A percentile compares a stretch with the other conserved stretches of the same genome.
These are phyloP conservation scores for Helarctos malayanus DNA, from an alignment of 2,797 vertebrate species.

Conservation along the genomic window DNA sequence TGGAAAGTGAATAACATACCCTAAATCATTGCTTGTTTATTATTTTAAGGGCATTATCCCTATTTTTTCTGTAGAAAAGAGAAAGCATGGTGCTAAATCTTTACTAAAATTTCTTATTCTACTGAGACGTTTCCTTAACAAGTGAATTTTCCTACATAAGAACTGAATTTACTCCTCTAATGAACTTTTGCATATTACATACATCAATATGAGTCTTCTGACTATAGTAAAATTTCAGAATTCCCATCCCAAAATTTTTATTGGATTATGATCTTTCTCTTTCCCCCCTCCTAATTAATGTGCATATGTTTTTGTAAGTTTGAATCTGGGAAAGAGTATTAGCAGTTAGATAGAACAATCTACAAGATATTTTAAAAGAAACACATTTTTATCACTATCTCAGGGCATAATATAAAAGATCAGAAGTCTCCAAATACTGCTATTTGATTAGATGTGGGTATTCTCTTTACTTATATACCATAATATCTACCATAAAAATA, in stretches of 20 bases:
- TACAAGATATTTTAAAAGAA: background rate
- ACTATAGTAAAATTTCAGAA: background rate
- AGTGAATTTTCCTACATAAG: background rate
- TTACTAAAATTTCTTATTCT: background rate
- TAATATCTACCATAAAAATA: background rate
- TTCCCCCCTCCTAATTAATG: background rate
- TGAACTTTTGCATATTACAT: conserved; percentile 54
- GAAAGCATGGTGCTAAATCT: background rate
- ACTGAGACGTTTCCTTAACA: background rate
- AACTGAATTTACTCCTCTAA: rapidly evolving
- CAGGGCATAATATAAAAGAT: background rate
- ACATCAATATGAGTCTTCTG: background rate
- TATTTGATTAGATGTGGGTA: background rate
- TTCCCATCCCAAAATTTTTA: background rate
- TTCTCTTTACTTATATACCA: background rate
- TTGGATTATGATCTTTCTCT: background rate
- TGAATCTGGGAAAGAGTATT: background rate
- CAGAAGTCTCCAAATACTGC: background rate
- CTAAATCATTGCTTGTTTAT: background rate
- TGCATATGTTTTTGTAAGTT: background rate
- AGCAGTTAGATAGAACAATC: background rate
- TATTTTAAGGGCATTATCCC: background rate
- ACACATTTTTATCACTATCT: background rate
- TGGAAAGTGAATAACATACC: background rate
- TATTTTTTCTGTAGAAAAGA: background rate